These are phyloP conservation scores for Cosmia pyralina DNA, from an alignment of 2,888 invertebrate genomes.

Conservation along the genomic window DNA sequence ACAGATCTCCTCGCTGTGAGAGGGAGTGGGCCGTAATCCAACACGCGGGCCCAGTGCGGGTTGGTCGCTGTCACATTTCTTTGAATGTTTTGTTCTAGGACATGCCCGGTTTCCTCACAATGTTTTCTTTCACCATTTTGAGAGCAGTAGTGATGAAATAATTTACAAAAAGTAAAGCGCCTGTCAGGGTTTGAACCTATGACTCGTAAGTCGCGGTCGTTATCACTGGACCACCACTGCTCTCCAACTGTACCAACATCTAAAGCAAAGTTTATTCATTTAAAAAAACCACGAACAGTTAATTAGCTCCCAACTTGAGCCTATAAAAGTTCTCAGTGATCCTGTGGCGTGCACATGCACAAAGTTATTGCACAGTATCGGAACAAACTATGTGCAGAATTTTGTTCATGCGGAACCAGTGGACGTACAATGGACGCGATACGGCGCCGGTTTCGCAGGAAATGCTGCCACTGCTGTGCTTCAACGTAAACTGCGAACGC, in stretches of 20 bases:
- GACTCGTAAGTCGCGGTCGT: no score
- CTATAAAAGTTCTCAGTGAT: conserved; percentile 41
- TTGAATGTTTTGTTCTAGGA: no score
- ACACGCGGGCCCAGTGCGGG: no score
- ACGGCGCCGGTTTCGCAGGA: conserved; percentile 78
- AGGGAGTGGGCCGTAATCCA: no score
- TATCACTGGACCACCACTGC: no score
- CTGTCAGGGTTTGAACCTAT: no score
- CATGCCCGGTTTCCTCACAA: no score
- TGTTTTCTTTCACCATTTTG: no score
- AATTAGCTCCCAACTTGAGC: conserved; percentile 49
- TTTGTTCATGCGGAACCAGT: conserved; percentile 73
- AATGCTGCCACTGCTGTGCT: conserved; percentile 70
- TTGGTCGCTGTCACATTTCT: no score
- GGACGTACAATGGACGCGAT: conserved; percentile 74
- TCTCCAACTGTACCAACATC: background rate
- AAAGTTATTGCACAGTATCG: conserved; percentile 61
- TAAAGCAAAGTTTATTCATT: conserved; percentile 25
- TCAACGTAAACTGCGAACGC: conserved; percentile 68
- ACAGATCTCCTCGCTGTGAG: no score
- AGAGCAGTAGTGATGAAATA: no score
- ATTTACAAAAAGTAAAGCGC: no score
- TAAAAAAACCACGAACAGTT: conserved; percentile 32
- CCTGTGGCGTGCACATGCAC: conserved; percentile 48
- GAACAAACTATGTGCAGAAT: conserved; percentile 71